Percentiles rank a stretch among this genome's conserved stretches.
Evolutionary conservation across 2,113 vertebrate species (phyloP).

Genomic region (Rhegmatorhina hoffmannsi): DNA sequence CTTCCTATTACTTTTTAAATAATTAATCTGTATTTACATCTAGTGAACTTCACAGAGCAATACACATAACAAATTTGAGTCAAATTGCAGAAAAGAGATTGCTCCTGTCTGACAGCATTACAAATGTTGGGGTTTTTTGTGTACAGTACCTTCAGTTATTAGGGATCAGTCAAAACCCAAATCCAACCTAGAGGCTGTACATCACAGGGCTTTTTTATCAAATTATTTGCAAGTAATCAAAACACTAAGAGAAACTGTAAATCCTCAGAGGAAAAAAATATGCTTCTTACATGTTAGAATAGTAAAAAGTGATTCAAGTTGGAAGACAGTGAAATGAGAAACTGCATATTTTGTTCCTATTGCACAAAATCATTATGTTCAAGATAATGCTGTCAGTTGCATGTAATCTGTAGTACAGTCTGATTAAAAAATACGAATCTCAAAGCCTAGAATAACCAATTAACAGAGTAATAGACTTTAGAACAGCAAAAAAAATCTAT

Average conservation of each 20-base stretch:
- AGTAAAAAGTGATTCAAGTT: conserved; percentile 17
- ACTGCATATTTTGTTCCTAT: neutral
- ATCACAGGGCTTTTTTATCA: conserved; percentile 30
- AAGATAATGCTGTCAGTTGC: neutral
- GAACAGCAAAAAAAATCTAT: neutral
- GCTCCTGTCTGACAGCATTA: conserved; percentile 47
- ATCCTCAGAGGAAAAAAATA: conserved; percentile 45
- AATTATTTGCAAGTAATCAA: conserved; percentile 47
- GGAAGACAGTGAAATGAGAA: conserved; percentile 4
- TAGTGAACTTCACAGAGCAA: conserved; percentile 72
- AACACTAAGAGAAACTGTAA: conserved; percentile 46
- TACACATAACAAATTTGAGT: conserved; percentile 60
- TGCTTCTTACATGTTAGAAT: conserved; percentile 19
- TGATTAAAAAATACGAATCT: neutral
- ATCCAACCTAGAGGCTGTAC: conserved; percentile 22
- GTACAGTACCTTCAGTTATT: conserved; percentile 26
- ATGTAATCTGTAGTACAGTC: neutral
- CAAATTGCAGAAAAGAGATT: conserved; percentile 51
- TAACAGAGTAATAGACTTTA: neutral
- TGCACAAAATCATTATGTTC: neutral
- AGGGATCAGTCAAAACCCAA: conserved; percentile 32
- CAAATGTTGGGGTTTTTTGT: conserved; percentile 39
- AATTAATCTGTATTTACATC: conserved; percentile 82
- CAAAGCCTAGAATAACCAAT: neutral
- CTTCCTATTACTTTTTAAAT: conserved; percentile 82